These are phyloP conservation scores for Silvanus unidentatus DNA, from an alignment of 2,888 invertebrate species.

Conservation along the genomic window DNA sequence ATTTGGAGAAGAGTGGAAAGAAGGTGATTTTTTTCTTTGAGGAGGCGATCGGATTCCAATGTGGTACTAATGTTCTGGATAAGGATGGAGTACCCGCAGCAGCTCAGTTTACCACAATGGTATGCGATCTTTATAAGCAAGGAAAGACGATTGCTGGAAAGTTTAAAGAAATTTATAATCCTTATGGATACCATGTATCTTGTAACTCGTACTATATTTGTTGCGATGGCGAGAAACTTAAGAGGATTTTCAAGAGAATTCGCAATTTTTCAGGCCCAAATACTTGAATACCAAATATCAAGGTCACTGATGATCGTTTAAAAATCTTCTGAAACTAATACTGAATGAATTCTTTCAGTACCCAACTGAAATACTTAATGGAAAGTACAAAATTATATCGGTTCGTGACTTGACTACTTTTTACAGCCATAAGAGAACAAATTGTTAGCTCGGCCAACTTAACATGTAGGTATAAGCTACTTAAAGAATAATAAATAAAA, in stretches of 20 bases:
- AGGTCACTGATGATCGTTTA: too few species aligned
- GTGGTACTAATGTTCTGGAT: conserved; percentile 79
- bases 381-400: conserved; percentile 58
- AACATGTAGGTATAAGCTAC: too few species aligned
- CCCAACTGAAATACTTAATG: conserved; percentile 58
- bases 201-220: conserved; percentile 88
- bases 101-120: conserved; percentile 70
- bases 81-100: conserved; percentile 96
- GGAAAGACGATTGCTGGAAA: conserved; percentile 56
- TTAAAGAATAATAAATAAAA: too few species aligned
- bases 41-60: conserved; percentile 98
- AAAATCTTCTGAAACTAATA: conserved; percentile 57
- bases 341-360: conserved; percentile 76
- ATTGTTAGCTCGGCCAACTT: conserved; percentile 44
- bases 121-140: conserved; percentile 59
- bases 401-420: conserved; percentile 85
- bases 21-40: conserved; percentile 90
- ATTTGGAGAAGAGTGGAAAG: conserved; percentile 66
- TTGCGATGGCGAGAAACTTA: conserved; percentile 63
- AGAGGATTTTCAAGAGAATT: conserved; percentile 73
- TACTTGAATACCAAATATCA: too few species aligned
- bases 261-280: too few species aligned
- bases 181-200: conserved; percentile 85
- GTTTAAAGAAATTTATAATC: conserved; percentile 69
- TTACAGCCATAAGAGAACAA: conserved; percentile 70